Evolutionary conservation across 2,113 vertebrate genomes (phyloP).

Genomic region (Pelecanoides urinatrix): DNA sequence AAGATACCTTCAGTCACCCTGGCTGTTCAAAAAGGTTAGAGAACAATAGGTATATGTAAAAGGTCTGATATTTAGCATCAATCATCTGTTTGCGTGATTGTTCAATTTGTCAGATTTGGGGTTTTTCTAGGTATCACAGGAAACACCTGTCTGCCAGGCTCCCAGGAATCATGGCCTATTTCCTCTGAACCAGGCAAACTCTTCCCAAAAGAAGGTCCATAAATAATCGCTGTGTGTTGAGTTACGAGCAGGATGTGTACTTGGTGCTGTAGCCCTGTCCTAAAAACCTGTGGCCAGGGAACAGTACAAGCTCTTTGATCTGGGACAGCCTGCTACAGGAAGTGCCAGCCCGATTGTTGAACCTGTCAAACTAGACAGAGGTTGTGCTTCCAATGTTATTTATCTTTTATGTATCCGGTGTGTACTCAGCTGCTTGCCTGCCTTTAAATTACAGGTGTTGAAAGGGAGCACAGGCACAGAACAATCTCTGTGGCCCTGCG

Average conservation of each 20-base stretch:
- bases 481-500: fast-evolving
- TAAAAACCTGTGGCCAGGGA: background rate
- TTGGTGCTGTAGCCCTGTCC: background rate
- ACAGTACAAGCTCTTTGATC: background rate
- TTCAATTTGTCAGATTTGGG: background rate
- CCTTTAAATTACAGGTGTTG: background rate
- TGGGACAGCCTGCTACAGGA: background rate
- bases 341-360: background rate
- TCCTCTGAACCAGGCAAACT: conserved; percentile 6
- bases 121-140: conserved; percentile 28
- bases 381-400: background rate
- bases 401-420: background rate
- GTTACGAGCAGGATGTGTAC: background rate
- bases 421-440: background rate
- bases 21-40: background rate
- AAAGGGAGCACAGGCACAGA: background rate
- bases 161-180: background rate
- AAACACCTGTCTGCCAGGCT: conserved; percentile 37
- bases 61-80: background rate
- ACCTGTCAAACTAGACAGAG: background rate
- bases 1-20: background rate
- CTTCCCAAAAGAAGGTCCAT: background rate
- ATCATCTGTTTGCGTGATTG: background rate
- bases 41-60: background rate
- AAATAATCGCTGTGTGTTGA: background rate